Percentiles rank a stretch among this genome's conserved stretches.
These are phyloP conservation scores for Lepidocolaptes lacrymiger DNA, from an alignment of 2,797 vertebrate genomes.

Conservation along the genomic window DNA sequence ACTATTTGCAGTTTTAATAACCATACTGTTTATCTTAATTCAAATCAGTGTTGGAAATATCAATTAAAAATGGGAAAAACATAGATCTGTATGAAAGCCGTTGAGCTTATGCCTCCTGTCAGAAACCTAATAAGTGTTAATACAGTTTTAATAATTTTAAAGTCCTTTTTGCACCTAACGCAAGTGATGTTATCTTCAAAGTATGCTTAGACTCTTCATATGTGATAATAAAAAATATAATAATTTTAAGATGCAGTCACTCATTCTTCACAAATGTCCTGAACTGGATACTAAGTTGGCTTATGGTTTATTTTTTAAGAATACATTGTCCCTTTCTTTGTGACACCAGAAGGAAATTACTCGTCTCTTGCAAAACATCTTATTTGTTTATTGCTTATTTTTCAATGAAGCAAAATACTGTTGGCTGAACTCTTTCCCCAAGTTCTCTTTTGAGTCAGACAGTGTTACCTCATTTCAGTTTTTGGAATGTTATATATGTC, in stretches of 20 bases:
- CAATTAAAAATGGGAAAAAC: neutral
- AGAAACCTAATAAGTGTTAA: neutral
- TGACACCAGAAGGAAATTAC: neutral
- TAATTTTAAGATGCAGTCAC: neutral
- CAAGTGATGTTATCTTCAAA: neutral
- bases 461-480: neutral
- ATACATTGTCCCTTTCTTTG: neutral
- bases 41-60: neutral
- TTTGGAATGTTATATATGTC: neutral
- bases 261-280: neutral
- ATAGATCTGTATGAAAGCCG: neutral
- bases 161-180: neutral
- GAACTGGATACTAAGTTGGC: neutral
- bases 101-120: neutral
- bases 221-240: neutral
- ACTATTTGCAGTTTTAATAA: neutral
- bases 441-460: neutral
- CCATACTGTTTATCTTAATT: neutral
- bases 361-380: fast-evolving
- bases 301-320: neutral
- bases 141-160: neutral
- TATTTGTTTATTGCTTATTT: neutral
- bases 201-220: neutral
- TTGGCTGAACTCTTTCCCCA: neutral
- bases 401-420: neutral